Evolutionary conservation across 2,797 vertebrate genomes (phyloP).

Genomic region (Falco rusticolus): DNA sequence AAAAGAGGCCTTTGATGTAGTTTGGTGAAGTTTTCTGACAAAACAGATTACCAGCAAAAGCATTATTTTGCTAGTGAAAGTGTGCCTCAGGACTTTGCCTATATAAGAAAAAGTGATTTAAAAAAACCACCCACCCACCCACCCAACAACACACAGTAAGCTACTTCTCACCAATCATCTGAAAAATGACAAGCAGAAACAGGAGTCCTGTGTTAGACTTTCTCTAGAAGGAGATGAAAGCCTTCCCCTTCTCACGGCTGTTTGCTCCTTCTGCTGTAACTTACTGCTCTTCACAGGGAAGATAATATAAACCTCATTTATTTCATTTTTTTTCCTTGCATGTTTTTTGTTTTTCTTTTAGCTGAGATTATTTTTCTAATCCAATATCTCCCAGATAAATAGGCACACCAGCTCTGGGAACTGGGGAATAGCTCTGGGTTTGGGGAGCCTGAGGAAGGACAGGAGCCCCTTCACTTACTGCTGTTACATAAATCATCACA

Average conservation of each 20-base stretch:
- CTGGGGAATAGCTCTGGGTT: not conserved
- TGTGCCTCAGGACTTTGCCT: not conserved
- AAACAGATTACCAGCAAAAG: not conserved
- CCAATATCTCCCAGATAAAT: not conserved
- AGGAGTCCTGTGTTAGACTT: not conserved
- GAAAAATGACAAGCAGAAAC: not conserved
- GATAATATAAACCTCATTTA: not conserved
- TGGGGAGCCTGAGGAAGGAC: not conserved
- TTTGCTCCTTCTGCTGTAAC: not conserved
- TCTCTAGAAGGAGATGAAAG: not conserved
- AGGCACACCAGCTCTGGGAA: not conserved
- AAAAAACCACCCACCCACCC: not conserved
- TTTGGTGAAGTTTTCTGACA: not conserved
- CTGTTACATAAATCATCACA: not conserved
- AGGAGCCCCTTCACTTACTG: not conserved
- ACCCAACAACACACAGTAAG: not conserved
- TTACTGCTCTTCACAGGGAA: not conserved
- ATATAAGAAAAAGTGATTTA: not conserved
- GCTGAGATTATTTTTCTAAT: not conserved
- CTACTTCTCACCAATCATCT: not conserved
- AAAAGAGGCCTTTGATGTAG: not conserved
- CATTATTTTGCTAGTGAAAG: not conserved
- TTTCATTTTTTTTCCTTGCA: not conserved
- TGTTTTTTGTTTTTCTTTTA: not conserved
- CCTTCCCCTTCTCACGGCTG: not conserved